These are phyloP conservation scores for Periparus ater DNA, from an alignment of 2,797 vertebrate genomes.

Conservation along the genomic window DNA sequence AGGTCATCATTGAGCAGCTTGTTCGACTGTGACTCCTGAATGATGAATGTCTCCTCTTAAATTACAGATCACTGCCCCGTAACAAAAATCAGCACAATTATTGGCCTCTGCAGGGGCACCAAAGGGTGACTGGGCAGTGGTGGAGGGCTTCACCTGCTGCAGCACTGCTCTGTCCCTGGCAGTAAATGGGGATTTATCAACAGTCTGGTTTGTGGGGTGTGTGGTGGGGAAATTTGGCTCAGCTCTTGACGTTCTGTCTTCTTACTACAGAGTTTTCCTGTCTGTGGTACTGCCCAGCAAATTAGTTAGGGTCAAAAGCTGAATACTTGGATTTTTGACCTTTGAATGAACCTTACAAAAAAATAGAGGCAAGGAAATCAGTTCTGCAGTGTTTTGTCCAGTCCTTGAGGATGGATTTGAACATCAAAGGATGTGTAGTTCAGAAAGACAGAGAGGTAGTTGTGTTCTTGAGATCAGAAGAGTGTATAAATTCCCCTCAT, in stretches of 20 bases:
- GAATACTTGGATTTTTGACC: constrained; percentile 72
- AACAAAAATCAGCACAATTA: constrained; percentile 15
- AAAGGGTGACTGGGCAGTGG: not conserved
- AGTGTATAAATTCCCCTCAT: not conserved
- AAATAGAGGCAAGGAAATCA: constrained; percentile 46
- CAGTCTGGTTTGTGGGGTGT: not conserved
- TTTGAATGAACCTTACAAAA: constrained; percentile 71
- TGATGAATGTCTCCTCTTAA: constrained; percentile 60
- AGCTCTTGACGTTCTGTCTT: not conserved
- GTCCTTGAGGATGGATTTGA: constrained; percentile 66
- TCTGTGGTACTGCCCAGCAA: not conserved
- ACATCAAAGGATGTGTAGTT: constrained; percentile 60
- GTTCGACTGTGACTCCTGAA: constrained; percentile 30
- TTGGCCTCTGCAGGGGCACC: not conserved
- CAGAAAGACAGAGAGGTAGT: constrained; percentile 17
- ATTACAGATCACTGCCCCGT: constrained; percentile 42
- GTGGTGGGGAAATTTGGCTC: not conserved
- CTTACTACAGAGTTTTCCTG: not conserved
- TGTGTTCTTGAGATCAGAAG: not conserved
- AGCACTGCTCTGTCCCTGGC: not conserved
- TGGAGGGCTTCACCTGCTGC: constrained; percentile 22
- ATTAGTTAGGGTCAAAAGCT: constrained; percentile 66
- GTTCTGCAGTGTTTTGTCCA: constrained; percentile 41
- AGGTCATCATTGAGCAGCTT: constrained; percentile 31
- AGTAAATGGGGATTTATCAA: not conserved